Conservation (phyloP, 2,888 invertebrate species). For the Heterodera filipjevi region DNA sequence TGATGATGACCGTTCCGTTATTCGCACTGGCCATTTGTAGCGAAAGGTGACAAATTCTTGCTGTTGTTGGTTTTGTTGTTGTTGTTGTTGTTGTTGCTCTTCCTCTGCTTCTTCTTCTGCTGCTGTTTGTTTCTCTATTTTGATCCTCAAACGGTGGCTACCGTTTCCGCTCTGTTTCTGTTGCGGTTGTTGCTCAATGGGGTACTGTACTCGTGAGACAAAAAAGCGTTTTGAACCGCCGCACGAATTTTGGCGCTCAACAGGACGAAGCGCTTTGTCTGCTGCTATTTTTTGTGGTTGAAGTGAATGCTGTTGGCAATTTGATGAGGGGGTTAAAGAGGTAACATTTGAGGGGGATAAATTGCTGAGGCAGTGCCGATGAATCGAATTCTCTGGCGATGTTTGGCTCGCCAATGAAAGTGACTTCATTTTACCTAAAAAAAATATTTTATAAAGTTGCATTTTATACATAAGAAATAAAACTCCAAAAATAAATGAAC, state of each 20-base stretch:
- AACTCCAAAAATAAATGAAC: too few relatives aligned
- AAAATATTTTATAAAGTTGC: background rate
- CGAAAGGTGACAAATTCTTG: slow-evolving; percentile 37
- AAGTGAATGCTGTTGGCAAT: background rate
- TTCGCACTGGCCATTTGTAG: slow-evolving; percentile 41
- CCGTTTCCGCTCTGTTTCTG: background rate
- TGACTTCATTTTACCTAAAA: background rate
- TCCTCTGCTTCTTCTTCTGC: background rate
- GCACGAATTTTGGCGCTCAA: background rate
- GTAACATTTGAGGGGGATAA: background rate
- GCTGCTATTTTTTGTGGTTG: background rate
- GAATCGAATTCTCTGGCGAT: background rate
- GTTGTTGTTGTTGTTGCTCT: background rate
- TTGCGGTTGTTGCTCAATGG: background rate
- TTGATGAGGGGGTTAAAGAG: background rate
- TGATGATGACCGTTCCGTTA: slow-evolving; percentile 36
- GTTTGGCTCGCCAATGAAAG: background rate
- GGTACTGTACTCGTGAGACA: slow-evolving; percentile 1
- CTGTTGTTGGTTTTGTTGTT: background rate
- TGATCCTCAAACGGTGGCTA: background rate
- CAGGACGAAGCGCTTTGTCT: background rate
- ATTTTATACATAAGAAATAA: background rate
- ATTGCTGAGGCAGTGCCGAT: background rate
- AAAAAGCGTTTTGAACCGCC: slow-evolving; percentile 5
- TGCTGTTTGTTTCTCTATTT: background rate